A percentile compares a stretch with the other conserved stretches of the same genome.
Conservation (phyloP, 2,113 vertebrate species). For the Labeo rohita region DNA sequence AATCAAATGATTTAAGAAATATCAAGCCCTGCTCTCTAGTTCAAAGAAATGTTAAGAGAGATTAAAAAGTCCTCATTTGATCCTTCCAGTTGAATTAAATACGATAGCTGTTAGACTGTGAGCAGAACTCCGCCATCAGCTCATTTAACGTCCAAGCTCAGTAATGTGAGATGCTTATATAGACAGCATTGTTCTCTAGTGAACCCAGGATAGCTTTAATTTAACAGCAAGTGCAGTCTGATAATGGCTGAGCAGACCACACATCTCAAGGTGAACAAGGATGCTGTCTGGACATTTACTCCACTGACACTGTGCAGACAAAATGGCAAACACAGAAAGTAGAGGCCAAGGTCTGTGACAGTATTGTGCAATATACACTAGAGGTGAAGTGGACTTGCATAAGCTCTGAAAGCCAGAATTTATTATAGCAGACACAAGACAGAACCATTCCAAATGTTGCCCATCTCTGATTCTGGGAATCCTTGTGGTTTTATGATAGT, state of each 20-base stretch:
- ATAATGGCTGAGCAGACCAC: constrained; percentile 43
- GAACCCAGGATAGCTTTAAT: constrained; percentile 64
- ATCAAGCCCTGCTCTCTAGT: not conserved
- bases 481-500: constrained; percentile 10
- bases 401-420: not conserved
- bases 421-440: not conserved
- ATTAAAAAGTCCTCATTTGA: not conserved
- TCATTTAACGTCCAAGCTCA: constrained; percentile 68
- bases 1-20: not conserved
- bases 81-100: constrained; percentile 57
- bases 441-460: not conserved
- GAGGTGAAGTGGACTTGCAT: constrained; percentile 1
- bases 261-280: constrained; percentile 27
- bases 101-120: constrained; percentile 65
- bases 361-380: not conserved
- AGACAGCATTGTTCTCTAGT: constrained; percentile 66
- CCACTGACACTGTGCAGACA: constrained; percentile 13
- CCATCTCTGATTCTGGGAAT: constrained; percentile 16
- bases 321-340: not conserved
- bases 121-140: constrained; percentile 70
- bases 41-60: not conserved
- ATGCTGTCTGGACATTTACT: constrained; percentile 25
- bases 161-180: constrained; percentile 72
- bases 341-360: not conserved
- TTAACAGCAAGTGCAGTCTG: constrained; percentile 47